These are phyloP conservation scores for Parotia lawesii DNA, from an alignment of 2,113 vertebrate species.

Conservation along the genomic window DNA sequence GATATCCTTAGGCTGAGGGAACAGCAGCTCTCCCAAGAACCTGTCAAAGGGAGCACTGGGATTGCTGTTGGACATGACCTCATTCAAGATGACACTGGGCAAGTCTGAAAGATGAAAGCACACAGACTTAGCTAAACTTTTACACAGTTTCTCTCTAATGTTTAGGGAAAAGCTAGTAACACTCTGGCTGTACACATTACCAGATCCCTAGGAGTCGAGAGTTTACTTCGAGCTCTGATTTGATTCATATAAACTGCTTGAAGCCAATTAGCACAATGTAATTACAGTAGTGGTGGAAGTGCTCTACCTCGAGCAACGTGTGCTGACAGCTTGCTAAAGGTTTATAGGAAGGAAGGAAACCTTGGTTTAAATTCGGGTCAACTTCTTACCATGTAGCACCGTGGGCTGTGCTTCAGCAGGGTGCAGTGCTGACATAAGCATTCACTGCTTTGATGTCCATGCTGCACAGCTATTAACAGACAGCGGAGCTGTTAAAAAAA, in stretches of 20 bases:
- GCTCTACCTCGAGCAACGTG: background rate
- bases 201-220: background rate
- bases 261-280: slow-evolving; percentile 18
- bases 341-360: background rate
- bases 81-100: background rate
- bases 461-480: background rate
- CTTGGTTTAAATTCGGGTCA: background rate
- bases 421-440: background rate
- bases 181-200: background rate
- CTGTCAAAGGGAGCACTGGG: accelerated
- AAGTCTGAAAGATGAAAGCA: background rate
- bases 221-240: background rate
- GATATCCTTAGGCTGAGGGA: background rate
- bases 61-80: accelerated
- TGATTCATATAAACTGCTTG: background rate
- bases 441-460: background rate
- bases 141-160: background rate
- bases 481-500: background rate
- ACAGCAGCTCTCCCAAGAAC: background rate
- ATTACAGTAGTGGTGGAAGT: background rate
- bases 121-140: background rate
- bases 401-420: background rate
- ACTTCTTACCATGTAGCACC: background rate
- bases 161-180: background rate
- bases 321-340: background rate